Evolutionary conservation across 2,113 vertebrate genomes (phyloP).

Genomic region (Neopipo cinnamomea): DNA sequence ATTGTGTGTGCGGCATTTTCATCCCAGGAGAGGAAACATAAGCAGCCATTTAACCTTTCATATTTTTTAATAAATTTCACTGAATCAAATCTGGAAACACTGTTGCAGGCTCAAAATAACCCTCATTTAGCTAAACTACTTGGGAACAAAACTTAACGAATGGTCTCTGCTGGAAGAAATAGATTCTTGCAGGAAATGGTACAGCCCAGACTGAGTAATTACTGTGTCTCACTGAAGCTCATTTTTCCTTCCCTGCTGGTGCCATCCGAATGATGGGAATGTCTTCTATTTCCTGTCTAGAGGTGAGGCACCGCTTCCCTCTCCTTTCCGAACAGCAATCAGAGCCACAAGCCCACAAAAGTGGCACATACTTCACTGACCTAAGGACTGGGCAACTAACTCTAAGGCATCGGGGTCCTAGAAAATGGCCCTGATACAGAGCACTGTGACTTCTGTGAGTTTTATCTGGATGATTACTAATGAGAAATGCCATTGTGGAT

Average conservation of each 20-base stretch:
- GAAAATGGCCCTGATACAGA: background rate
- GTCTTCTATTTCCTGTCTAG: background rate
- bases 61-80: constrained; percentile 30
- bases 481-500: rapidly evolving
- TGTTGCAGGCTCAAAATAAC: constrained; percentile 22
- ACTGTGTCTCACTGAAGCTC: background rate
- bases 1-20: background rate
- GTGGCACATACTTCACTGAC: background rate
- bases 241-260: background rate
- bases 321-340: background rate
- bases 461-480: background rate
- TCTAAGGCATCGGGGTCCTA: background rate
- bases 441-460: background rate
- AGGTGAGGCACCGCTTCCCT: background rate
- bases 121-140: constrained; percentile 26
- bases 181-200: background rate
- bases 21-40: background rate
- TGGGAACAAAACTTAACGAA: background rate
- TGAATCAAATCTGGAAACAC: constrained; percentile 24
- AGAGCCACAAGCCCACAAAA: background rate
- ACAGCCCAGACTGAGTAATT: background rate
- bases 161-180: background rate
- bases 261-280: background rate
- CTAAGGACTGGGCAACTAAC: background rate
- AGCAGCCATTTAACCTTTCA: background rate